phyloP scores from a whole-genome alignment of 2,113 vertebrate genomes.

The Paramisgurnus dabryanus region DNA sequence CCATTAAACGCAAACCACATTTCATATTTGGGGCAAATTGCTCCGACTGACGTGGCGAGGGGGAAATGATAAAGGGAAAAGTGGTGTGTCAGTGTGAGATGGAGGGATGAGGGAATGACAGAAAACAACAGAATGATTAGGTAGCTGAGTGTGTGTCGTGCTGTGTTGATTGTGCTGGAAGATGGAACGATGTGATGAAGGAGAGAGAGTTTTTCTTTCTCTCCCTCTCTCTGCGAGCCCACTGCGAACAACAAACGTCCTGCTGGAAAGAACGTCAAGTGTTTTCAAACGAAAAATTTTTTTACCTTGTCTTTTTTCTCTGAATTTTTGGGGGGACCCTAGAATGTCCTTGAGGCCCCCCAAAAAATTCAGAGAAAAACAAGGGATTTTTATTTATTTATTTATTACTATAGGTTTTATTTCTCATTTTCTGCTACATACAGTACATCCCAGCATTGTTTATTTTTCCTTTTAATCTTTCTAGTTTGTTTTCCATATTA shows the following conservation, averaged over 20 bases:
- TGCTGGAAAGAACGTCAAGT: neutral
- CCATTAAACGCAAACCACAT: conserved; percentile 21
- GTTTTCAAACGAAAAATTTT: no score
- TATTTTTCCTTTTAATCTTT: no score
- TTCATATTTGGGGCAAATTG: conserved; percentile 5
- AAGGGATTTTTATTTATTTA: no score
- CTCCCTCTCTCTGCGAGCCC: neutral
- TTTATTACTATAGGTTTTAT: no score
- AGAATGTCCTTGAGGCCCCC: no score
- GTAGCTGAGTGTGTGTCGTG: conserved; percentile 4
- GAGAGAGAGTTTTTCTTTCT: neutral
- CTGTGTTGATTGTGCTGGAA: conserved; percentile 19
- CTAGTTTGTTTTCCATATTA: no score
- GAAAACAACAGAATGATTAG: conserved; percentile 35
- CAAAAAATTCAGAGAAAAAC: no score
- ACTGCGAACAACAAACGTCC: neutral
- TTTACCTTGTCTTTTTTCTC: no score
- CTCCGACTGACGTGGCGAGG: neutral
- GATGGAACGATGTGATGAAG: conserved; percentile 14
- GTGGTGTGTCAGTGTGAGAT: conserved; percentile 1
- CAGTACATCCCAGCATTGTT: no score
- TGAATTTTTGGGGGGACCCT: no score
- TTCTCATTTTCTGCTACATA: no score
- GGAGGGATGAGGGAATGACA: conserved; percentile 17
- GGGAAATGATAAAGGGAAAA: conserved; percentile 9